A percentile compares a stretch with the other conserved stretches of the same genome.
Conservation (phyloP, 2,113 vertebrate genomes). For the Callipepla squamata region DNA sequence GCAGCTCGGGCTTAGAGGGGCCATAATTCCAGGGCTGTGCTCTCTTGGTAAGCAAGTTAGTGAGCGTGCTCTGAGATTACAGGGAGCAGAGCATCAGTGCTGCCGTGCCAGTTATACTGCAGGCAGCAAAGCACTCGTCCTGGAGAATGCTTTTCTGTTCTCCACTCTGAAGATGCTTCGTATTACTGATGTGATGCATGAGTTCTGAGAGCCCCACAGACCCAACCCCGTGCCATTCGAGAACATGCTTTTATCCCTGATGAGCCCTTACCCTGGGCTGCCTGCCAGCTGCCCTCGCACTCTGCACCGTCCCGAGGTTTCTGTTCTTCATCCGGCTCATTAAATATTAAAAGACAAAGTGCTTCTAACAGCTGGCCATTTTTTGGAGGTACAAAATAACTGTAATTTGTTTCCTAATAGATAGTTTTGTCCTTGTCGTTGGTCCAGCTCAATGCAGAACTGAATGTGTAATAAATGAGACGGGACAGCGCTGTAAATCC, state of each 20-base stretch:
- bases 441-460: background rate
- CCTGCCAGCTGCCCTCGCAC: slow-evolving; percentile 47
- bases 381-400: slow-evolving; percentile 60
- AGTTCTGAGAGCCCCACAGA: background rate
- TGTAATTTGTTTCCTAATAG: slow-evolving; percentile 68
- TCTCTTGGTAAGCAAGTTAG: background rate
- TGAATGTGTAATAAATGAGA: background rate
- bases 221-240: background rate
- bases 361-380: slow-evolving; percentile 46
- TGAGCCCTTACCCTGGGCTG: slow-evolving; percentile 16
- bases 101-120: fast-evolving
- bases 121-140: background rate
- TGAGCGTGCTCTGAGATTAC: background rate
- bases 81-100: fast-evolving
- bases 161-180: fast-evolving
- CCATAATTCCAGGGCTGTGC: background rate
- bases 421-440: slow-evolving; percentile 57
- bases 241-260: background rate
- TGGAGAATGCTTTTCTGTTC: background rate
- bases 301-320: background rate
- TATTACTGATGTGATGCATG: fast-evolving
- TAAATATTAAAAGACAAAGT: slow-evolving; percentile 72
- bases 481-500: background rate
- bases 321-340: slow-evolving; percentile 65
- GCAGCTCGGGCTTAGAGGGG: background rate